A percentile compares a stretch with the other conserved stretches of the same genome.
Conservation (phyloP, 1,140 invertebrate species). For the Orussus abietinus region DNA sequence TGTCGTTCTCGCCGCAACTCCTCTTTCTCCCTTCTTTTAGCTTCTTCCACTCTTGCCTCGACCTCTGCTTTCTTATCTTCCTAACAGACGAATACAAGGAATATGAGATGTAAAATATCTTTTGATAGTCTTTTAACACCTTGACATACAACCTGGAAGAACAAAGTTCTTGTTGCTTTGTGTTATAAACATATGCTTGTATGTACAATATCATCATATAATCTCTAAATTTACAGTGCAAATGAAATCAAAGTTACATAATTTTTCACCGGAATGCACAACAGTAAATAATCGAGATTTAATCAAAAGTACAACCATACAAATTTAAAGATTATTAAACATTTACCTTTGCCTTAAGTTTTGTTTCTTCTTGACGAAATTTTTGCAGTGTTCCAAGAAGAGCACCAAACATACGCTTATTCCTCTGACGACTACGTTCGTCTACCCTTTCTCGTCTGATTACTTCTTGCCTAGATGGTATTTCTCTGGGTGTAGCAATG, state of each 20-base stretch:
- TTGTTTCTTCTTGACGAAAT: constrained; percentile 92
- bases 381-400: constrained; percentile 90
- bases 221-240: too few relatives aligned
- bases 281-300: too few relatives aligned
- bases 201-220: too few relatives aligned
- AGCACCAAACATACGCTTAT: constrained; percentile 92
- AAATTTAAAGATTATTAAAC: too few relatives aligned
- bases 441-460: constrained; percentile 81
- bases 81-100: constrained; percentile 47
- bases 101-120: too few relatives aligned
- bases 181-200: too few relatives aligned
- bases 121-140: too few relatives aligned
- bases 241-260: too few relatives aligned
- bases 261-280: too few relatives aligned
- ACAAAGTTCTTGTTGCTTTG: too few relatives aligned
- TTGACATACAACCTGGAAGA: too few relatives aligned
- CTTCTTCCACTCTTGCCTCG: constrained; percentile 90
- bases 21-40: constrained; percentile 82
- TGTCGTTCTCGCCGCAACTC: constrained; percentile 79
- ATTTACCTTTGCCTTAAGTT: constrained; percentile 73
- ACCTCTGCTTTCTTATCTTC: constrained; percentile 82
- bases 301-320: too few relatives aligned
- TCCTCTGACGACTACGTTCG: constrained; percentile 77
- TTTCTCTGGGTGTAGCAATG: constrained; percentile 61
- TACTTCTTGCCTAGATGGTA: constrained; percentile 71